Percentiles rank a stretch among this genome's conserved stretches.
Evolutionary conservation across 2,113 vertebrate species (phyloP).

Genomic region (Numenius arquata): DNA sequence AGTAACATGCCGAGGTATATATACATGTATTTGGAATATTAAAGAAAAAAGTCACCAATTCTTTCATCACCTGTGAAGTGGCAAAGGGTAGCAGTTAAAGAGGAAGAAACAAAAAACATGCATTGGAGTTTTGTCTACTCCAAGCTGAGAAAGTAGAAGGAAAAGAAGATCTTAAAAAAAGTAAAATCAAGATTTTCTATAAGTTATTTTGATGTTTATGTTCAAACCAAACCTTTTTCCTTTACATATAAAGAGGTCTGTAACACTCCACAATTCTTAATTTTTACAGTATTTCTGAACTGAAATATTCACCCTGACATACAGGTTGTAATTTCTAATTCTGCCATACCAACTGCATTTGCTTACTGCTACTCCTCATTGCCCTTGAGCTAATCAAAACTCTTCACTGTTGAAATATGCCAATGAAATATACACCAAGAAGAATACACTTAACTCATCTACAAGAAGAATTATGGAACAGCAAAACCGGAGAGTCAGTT

Average conservation of each 20-base stretch:
- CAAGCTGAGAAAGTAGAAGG: background rate
- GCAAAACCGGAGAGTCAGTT: background rate
- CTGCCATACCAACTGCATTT: background rate
- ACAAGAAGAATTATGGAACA: background rate
- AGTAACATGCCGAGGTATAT: background rate
- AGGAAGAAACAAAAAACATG: background rate
- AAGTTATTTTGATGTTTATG: background rate
- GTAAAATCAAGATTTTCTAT: background rate
- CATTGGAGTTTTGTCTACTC: background rate
- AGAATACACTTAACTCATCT: background rate
- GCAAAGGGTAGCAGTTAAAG: background rate
- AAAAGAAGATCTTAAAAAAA: background rate
- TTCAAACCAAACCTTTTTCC: background rate
- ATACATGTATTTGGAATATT: background rate
- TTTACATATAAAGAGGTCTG: background rate
- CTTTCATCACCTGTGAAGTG: background rate
- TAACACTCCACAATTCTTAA: background rate
- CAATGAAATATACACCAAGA: background rate
- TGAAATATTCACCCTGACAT: background rate
- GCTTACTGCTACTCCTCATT: background rate
- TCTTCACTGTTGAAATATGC: background rate
- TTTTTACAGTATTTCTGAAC: background rate
- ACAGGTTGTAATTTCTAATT: background rate
- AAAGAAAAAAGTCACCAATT: background rate
- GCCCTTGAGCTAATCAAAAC: background rate